A percentile compares a stretch with the other conserved stretches of the same genome.
These are phyloP conservation scores for Pseudococcus viburni DNA, from an alignment of 2,888 invertebrate genomes.

Conservation along the genomic window DNA sequence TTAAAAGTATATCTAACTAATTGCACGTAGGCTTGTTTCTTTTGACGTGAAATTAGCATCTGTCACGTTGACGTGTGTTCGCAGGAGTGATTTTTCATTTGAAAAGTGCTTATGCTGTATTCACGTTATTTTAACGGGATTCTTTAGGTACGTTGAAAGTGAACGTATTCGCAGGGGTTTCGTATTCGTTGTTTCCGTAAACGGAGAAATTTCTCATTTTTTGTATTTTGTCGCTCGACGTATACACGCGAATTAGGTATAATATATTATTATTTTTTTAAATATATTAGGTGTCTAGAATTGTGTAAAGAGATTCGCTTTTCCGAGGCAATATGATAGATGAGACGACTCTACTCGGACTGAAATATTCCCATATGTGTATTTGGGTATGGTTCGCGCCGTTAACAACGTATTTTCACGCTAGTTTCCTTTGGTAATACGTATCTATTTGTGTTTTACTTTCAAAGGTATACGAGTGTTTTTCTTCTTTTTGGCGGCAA, in stretches of 20 bases:
- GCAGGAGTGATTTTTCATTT: neutral
- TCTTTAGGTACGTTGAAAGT: neutral
- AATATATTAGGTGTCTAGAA: neutral
- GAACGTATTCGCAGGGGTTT: neutral
- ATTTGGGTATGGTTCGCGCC: neutral
- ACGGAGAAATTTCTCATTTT: neutral
- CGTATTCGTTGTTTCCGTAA: neutral
- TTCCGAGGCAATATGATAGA: neutral
- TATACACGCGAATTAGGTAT: neutral
- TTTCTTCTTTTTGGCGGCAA: neutral
- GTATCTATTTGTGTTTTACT: neutral
- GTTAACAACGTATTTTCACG: neutral
- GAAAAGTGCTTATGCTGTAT: neutral
- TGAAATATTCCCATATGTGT: neutral
- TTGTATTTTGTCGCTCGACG: too few species aligned
- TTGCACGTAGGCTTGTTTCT: constrained; percentile 1
- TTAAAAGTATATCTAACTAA: constrained; percentile 38
- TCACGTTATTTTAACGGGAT: constrained; percentile 13
- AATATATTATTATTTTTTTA: neutral
- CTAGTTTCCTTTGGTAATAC: neutral
- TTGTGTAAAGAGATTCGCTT: constrained; percentile 19
- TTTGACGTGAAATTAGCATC: constrained; percentile 46
- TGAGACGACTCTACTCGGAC: neutral
- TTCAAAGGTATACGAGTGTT: neutral
- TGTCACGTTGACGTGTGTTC: constrained; percentile 21